Conservation (phyloP, 1,140 invertebrate genomes). For the Amphibalanus amphitrite region DNA sequence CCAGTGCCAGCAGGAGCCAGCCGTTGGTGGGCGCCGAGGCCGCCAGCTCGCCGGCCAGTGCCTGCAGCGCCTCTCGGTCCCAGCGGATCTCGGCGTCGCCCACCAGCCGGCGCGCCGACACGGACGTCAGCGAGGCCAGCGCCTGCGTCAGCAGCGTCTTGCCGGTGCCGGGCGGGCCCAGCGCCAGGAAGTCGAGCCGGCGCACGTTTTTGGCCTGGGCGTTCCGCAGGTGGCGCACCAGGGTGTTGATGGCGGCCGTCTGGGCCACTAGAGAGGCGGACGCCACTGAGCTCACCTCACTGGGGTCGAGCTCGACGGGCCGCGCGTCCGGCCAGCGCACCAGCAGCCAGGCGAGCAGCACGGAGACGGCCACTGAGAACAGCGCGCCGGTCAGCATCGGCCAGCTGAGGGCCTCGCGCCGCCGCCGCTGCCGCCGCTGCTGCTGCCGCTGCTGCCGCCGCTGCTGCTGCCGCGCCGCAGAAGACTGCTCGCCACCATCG, state of each 20-base stretch:
- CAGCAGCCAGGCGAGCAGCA: not conserved
- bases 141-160: not conserved
- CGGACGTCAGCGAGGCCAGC: not conserved
- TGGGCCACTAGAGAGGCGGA: not conserved
- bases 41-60: not conserved
- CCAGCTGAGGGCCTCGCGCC: no score
- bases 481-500: no score
- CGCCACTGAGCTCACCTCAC: not conserved
- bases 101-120: not conserved
- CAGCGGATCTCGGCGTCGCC: not conserved
- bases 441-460: no score
- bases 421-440: no score
- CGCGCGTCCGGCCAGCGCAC: not conserved
- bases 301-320: not conserved
- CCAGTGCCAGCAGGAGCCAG: not conserved
- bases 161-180: not conserved
- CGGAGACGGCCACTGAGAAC: not conserved
- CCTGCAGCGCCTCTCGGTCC: not conserved
- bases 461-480: no score
- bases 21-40: no score
- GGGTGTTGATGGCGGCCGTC: not conserved
- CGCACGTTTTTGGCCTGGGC: not conserved
- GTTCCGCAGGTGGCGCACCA: not conserved
- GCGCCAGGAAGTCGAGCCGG: not conserved
- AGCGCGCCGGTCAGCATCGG: not conserved